Evolutionary conservation across 2,797 vertebrate genomes (phyloP).

Genomic region (Mormyrus hasselquistii): DNA sequence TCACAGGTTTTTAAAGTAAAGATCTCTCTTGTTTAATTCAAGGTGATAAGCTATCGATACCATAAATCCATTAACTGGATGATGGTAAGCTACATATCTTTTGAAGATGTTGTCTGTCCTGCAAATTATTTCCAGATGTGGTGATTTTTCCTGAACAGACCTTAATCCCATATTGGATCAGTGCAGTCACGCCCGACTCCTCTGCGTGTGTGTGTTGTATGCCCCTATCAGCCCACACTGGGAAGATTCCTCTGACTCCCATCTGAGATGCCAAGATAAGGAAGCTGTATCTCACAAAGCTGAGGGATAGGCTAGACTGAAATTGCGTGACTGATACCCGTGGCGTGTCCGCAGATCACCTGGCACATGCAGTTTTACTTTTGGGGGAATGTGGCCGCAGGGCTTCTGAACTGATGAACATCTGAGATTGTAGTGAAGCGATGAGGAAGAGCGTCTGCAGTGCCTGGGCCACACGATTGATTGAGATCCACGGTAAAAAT

Average conservation of each 20-base stretch:
- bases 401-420: background rate
- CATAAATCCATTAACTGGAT: background rate
- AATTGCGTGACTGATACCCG: conserved; percentile 50
- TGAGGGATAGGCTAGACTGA: conserved; percentile 28
- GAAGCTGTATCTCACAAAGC: conserved; percentile 47
- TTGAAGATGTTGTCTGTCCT: background rate
- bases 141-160: background rate
- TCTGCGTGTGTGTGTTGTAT: background rate
- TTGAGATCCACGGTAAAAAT: background rate
- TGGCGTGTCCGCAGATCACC: conserved; percentile 27
- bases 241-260: background rate
- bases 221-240: background rate
- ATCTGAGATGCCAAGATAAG: conserved; percentile 29
- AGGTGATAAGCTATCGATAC: background rate
- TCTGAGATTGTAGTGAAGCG: background rate
- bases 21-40: background rate
- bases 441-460: background rate
- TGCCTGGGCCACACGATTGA: background rate
- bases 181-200: background rate
- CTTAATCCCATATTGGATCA: background rate
- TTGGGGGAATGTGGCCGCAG: background rate
- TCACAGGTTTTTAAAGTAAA: background rate
- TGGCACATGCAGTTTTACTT: background rate
- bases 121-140: background rate
- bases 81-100: background rate